Evolutionary conservation across 2,797 vertebrate species (phyloP).

Genomic region (Anguilla marmorata): DNA sequence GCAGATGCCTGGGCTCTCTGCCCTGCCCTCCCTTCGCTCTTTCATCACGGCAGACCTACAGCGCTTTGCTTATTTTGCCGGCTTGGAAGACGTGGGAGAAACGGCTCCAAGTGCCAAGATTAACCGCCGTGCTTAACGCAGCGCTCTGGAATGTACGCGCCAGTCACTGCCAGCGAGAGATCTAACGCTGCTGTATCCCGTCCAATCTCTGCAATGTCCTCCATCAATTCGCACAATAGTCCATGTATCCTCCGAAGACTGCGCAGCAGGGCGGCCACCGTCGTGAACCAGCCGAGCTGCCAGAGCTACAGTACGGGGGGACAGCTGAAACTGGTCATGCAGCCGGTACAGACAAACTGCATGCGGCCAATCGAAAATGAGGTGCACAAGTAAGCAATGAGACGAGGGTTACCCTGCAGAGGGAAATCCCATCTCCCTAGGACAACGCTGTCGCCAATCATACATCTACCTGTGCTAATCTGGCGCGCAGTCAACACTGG

Average conservation of each 20-base stretch:
- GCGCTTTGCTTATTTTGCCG: constrained; percentile 84
- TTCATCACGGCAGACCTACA: constrained; percentile 82
- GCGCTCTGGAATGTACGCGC: constrained; percentile 51
- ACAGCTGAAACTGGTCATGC: too few relatives aligned
- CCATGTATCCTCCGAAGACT: neutral
- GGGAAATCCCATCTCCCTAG: neutral
- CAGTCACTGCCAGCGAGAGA: constrained; percentile 13
- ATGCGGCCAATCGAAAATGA: too few relatives aligned
- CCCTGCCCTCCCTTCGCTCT: constrained; percentile 60
- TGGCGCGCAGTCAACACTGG: neutral
- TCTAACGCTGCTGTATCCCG: constrained; percentile 13
- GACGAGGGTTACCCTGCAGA: neutral
- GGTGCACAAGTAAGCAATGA: neutral
- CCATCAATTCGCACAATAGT: neutral
- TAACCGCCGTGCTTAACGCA: constrained; percentile 58
- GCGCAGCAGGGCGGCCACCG: neutral
- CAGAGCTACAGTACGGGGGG: too few relatives aligned
- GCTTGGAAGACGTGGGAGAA: constrained; percentile 60
- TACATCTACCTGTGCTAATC: neutral
- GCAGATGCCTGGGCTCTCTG: constrained; percentile 62
- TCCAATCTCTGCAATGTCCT: neutral
- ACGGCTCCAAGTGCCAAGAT: constrained; percentile 64
- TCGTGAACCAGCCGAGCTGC: too few relatives aligned
- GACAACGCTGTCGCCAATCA: neutral
- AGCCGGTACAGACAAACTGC: neutral